These are phyloP conservation scores for Diachasmimorpha longicaudata DNA, from an alignment of 1,140 invertebrate genomes.

Conservation along the genomic window DNA sequence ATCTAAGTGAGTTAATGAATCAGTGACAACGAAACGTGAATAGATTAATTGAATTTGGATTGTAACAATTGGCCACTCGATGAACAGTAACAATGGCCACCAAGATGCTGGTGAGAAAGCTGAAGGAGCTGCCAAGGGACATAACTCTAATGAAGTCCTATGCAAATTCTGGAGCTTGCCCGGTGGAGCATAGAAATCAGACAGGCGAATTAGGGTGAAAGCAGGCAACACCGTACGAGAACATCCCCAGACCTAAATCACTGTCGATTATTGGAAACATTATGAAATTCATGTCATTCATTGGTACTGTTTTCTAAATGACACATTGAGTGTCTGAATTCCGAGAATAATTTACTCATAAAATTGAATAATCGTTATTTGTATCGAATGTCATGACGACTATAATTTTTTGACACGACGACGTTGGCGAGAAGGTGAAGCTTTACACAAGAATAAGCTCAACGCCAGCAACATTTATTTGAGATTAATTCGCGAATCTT, in stretches of 20 bases:
- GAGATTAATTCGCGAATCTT: too few relatives aligned
- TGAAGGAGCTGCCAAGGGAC: slow-evolving; percentile 6
- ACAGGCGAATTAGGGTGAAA: slow-evolving; percentile 33
- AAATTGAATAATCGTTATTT: too few relatives aligned
- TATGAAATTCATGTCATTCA: slow-evolving; percentile 61
- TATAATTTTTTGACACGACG: too few relatives aligned
- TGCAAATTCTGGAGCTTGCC: slow-evolving; percentile 19
- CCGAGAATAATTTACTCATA: too few relatives aligned
- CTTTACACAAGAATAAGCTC: too few relatives aligned
- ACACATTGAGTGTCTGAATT: background rate
- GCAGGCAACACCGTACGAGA: slow-evolving; percentile 47
- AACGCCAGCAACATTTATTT: too few relatives aligned
- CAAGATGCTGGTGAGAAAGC: background rate
- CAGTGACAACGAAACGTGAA: background rate
- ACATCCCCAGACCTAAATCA: slow-evolving; percentile 63
- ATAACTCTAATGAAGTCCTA: background rate
- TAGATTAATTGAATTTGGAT: background rate
- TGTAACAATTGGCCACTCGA: background rate
- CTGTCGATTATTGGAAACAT: slow-evolving; percentile 59
- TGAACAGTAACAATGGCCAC: slow-evolving; percentile 18
- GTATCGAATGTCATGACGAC: too few relatives aligned
- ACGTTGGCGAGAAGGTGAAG: too few relatives aligned
- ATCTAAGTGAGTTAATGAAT: background rate
- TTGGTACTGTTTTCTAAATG: slow-evolving; percentile 59
- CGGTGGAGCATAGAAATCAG: slow-evolving; percentile 1